These are phyloP conservation scores for Lobophora halterata DNA, from an alignment of 2,888 invertebrate genomes.

Conservation along the genomic window DNA sequence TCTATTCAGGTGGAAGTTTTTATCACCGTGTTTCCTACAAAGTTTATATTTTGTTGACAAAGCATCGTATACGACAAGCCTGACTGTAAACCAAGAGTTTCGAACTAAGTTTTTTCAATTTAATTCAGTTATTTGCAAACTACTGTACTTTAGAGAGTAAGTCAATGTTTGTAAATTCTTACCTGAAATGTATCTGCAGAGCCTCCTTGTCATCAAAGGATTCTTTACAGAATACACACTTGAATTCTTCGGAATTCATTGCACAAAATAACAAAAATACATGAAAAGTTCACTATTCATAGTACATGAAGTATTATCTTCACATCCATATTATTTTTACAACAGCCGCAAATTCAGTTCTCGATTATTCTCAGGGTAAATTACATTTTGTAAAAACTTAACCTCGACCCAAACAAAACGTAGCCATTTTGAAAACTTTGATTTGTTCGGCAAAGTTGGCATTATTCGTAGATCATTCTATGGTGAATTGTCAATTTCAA, in stretches of 20 bases:
- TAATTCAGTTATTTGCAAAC: too few species aligned
- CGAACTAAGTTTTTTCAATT: too few species aligned
- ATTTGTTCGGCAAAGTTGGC: constrained; percentile 1
- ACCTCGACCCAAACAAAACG: constrained; percentile 28
- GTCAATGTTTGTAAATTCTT: too few species aligned
- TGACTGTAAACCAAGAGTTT: too few species aligned
- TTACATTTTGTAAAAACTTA: too few species aligned
- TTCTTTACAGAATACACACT: constrained; percentile 81
- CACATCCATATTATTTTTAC: too few species aligned
- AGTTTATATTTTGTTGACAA: too few species aligned
- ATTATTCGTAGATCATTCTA: neutral
- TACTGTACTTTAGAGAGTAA: too few species aligned
- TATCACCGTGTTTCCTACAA: constrained; percentile 84
- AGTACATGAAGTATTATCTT: neutral
- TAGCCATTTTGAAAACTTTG: constrained; percentile 28
- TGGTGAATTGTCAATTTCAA: too few species aligned
- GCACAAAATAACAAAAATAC: constrained; percentile 16
- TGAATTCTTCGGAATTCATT: constrained; percentile 62
- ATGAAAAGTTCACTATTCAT: constrained; percentile 5
- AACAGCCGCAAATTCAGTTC: too few species aligned
- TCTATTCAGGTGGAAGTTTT: constrained; percentile 76
- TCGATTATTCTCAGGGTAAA: too few species aligned
- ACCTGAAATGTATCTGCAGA: constrained; percentile 83
- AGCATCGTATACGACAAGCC: too few species aligned
- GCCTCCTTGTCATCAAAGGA: constrained; percentile 79